These are phyloP conservation scores for Liasis olivaceus DNA, from an alignment of 2,797 vertebrate genomes.

Conservation along the genomic window DNA sequence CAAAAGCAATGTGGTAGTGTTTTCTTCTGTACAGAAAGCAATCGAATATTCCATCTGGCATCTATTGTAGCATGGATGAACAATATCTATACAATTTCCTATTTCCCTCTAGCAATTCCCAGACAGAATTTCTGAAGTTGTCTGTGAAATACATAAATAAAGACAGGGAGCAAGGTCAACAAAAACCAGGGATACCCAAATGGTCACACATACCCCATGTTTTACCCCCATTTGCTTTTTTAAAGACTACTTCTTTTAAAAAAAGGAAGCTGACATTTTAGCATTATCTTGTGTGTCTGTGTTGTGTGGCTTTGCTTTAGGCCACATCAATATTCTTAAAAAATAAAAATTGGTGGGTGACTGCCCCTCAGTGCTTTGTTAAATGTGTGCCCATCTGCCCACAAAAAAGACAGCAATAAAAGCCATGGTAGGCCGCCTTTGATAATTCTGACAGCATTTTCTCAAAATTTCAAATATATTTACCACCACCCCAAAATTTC, in stretches of 20 bases:
- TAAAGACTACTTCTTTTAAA: background rate
- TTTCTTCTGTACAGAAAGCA: background rate
- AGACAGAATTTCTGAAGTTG: background rate
- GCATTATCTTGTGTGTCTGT: background rate
- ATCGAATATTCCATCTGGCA: background rate
- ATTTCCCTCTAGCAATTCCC: background rate
- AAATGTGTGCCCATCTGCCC: background rate
- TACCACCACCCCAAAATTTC: background rate
- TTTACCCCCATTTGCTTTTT: background rate
- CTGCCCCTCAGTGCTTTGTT: background rate
- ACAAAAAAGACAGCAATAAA: background rate
- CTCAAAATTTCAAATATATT: background rate
- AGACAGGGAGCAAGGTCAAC: background rate
- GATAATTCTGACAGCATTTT: background rate
- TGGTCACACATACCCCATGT: background rate
- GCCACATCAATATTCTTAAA: background rate
- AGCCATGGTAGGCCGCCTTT: background rate
- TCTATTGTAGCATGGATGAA: constrained; percentile 2
- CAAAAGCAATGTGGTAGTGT: background rate
- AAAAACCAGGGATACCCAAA: background rate
- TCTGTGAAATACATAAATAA: background rate
- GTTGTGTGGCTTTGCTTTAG: background rate
- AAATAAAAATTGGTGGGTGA: background rate
- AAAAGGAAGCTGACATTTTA: background rate
- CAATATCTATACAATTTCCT: background rate